Conservation (phyloP, 2,113 vertebrate species). For the Plecotus auritus region DNA sequence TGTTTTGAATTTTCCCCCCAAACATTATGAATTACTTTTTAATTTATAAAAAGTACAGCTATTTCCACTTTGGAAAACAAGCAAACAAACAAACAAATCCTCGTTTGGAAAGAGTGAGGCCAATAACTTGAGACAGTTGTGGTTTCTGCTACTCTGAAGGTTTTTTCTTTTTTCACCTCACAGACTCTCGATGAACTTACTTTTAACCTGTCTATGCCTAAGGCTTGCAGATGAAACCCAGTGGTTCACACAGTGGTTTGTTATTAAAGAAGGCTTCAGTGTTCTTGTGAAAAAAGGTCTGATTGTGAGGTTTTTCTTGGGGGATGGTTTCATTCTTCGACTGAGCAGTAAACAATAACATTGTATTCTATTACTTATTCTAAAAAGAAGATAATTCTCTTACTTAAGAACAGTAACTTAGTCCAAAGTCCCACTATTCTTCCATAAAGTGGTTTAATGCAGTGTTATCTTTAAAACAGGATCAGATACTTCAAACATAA, state of each 20-base stretch:
- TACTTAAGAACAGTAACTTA: neutral
- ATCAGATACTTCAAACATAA: neutral
- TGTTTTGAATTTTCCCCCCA: neutral
- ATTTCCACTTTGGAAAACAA: neutral
- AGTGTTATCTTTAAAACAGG: neutral
- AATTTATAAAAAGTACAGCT: neutral
- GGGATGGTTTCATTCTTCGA: fast-evolving
- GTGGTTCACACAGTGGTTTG: neutral
- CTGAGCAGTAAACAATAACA: neutral
- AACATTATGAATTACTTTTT: neutral
- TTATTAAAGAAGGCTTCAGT: neutral
- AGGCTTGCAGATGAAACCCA: neutral
- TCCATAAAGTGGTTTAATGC: neutral
- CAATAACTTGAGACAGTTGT: neutral
- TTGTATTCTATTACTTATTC: neutral
- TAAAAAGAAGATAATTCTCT: neutral
- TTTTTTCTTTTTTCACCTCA: neutral
- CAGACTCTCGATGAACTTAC: neutral
- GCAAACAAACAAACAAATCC: neutral
- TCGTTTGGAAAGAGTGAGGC: neutral
- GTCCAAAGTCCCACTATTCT: neutral
- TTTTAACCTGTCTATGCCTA: neutral
- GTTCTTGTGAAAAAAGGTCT: neutral
- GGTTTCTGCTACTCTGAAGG: neutral
- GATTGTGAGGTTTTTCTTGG: neutral